A percentile compares a stretch with the other conserved stretches of the same genome.
Evolutionary conservation across 2,888 invertebrate genomes (phyloP).

Genomic region (Stenodera caucasica): DNA sequence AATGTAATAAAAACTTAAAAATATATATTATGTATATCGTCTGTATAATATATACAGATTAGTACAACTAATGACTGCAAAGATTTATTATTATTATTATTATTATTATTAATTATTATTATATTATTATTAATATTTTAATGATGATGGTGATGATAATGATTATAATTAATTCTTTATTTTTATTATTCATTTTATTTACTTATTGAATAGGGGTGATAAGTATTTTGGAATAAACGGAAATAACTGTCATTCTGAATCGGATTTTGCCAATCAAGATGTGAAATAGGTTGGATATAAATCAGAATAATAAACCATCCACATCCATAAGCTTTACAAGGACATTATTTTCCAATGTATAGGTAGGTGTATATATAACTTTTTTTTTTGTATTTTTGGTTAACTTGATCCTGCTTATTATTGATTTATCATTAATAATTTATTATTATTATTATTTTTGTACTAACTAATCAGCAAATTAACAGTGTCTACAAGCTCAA

Average conservation of each 20-base stretch:
- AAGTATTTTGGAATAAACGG: constrained; percentile 36
- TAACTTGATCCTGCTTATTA: not conserved
- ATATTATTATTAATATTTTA: not conserved
- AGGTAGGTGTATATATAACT: constrained; percentile 31
- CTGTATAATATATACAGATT: constrained; percentile 54
- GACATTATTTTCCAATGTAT: no score
- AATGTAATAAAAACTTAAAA: constrained; percentile 51
- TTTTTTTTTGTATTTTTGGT: constrained; percentile 2
- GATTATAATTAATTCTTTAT: constrained; percentile 1
- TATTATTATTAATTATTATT: no score
- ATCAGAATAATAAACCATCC: constrained; percentile 39
- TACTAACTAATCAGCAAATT: constrained; percentile 40
- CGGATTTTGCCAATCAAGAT: constrained; percentile 44
- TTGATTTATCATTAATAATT: constrained; percentile 15
- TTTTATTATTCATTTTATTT: not conserved
- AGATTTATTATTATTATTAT: constrained; percentile 30
- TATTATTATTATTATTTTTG: constrained; percentile 25
- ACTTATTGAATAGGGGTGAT: constrained; percentile 25
- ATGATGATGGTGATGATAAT: not conserved
- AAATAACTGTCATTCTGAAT: constrained; percentile 49
- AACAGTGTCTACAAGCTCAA: constrained; percentile 47
- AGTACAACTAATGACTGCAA: constrained; percentile 50
- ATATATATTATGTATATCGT: constrained; percentile 41
- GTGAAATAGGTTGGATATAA: constrained; percentile 43
- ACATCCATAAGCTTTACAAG: constrained; percentile 48